Conservation (phyloP, 1,140 invertebrate genomes). For the Drosophila sp. region DNA sequence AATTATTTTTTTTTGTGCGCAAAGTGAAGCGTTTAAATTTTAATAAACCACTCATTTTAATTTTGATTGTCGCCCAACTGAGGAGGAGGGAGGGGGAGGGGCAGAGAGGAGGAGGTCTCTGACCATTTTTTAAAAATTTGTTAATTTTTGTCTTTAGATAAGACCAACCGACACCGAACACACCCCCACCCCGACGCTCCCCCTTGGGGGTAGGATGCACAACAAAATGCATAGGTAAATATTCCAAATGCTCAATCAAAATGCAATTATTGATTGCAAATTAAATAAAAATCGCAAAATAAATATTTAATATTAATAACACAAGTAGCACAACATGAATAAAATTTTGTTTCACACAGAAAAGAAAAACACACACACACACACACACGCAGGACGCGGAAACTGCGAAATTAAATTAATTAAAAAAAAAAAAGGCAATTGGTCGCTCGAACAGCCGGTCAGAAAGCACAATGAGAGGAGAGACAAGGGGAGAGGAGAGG, state of each 20-base stretch:
- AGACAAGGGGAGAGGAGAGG: background rate
- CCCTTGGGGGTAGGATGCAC: background rate
- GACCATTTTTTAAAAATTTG: too few species aligned
- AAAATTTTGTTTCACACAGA: conserved; percentile 36
- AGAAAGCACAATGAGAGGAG: background rate
- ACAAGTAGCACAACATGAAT: conserved; percentile 33
- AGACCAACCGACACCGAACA: background rate
- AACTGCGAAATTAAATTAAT: conserved; percentile 58
- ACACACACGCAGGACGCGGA: background rate
- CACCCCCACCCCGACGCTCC: too few species aligned
- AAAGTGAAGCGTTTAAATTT: conserved; percentile 81
- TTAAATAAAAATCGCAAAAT: conserved; percentile 78
- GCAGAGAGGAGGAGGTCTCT: conserved; percentile 7
- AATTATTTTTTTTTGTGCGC: conserved; percentile 21
- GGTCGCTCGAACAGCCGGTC: conserved; percentile 10
- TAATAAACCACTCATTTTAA: conserved; percentile 83
- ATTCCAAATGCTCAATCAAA: conserved; percentile 56
- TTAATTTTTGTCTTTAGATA: background rate
- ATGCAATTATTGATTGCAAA: conserved; percentile 77
- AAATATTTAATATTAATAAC: conserved; percentile 81
- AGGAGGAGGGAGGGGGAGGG: background rate
- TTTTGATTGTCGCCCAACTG: conserved; percentile 68
- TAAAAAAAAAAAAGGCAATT: conserved; percentile 74
- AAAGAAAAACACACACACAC: conserved; percentile 12
- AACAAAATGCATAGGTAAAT: conserved; percentile 6